phyloP scores from a whole-genome alignment of 1,140 invertebrate genomes.

The Orchestia grillus region DNA sequence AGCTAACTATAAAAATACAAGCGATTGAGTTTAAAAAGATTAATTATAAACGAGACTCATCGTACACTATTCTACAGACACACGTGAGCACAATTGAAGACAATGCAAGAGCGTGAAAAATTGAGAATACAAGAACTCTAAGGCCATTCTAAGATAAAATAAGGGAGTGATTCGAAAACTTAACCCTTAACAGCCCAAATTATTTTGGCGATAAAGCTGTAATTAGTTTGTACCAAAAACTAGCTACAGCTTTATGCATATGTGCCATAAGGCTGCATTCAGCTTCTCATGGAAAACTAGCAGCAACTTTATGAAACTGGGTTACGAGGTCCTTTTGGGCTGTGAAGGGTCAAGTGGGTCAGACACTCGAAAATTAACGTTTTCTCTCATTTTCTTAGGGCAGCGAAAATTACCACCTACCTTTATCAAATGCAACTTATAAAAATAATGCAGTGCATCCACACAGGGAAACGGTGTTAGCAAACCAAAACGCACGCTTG shows the following conservation, averaged over 20 bases:
- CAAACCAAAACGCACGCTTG: not conserved
- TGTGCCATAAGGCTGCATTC: too few relatives aligned
- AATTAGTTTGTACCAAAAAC: too few relatives aligned
- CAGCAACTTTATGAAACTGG: too few relatives aligned
- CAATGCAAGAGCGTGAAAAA: not conserved
- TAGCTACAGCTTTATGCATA: too few relatives aligned
- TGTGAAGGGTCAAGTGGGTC: too few relatives aligned
- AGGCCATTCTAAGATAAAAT: not conserved
- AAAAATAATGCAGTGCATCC: not conserved
- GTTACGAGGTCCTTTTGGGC: too few relatives aligned
- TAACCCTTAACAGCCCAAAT: too few relatives aligned
- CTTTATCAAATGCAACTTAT: not conserved
- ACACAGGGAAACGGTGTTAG: not conserved
- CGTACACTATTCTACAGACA: not conserved
- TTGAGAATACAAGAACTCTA: not conserved
- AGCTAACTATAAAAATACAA: not conserved
- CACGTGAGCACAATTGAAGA: not conserved
- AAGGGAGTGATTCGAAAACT: not conserved
- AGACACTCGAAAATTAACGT: too few relatives aligned
- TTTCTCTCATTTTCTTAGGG: not conserved
- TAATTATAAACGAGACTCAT: not conserved
- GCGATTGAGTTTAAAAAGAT: not conserved
- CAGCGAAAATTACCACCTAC: not conserved
- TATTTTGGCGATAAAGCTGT: too few relatives aligned
- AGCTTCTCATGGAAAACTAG: not conserved